phyloP scores from a whole-genome alignment of 1,140 invertebrate genomes.

The Manduca sexta region DNA sequence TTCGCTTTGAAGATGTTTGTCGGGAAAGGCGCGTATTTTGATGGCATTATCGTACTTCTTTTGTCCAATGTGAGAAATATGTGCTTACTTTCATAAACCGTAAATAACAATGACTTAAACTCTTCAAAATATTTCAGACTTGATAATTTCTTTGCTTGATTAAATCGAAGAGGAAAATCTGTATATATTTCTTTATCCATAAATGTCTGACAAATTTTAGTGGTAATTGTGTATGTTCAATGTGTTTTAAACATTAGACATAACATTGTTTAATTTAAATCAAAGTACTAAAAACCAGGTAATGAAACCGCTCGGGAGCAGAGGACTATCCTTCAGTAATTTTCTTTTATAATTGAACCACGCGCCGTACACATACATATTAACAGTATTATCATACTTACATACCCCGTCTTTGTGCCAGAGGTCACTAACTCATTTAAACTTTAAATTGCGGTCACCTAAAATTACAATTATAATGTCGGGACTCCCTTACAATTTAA shows the following conservation, averaged over 20 bases:
- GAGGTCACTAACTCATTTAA: constrained; percentile 23
- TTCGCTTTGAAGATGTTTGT: too few relatives aligned
- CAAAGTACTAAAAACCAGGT: not conserved
- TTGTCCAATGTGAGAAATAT: too few relatives aligned
- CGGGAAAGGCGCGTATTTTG: too few relatives aligned
- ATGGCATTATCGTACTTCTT: too few relatives aligned
- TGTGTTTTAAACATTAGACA: too few relatives aligned
- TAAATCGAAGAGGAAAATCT: not conserved
- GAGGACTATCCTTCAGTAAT: not conserved
- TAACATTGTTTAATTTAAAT: too few relatives aligned
- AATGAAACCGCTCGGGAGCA: not conserved
- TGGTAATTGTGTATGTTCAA: too few relatives aligned
- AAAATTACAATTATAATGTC: constrained; percentile 14
- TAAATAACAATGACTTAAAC: too few relatives aligned
- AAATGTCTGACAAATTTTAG: too few relatives aligned
- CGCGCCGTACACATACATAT: constrained; percentile 5
- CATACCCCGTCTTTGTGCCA: constrained; percentile 8
- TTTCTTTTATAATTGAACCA: not conserved
- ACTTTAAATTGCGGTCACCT: constrained; percentile 22
- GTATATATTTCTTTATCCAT: not conserved
- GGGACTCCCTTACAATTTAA: constrained; percentile 3
- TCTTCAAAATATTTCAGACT: not conserved
- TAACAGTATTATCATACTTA: constrained; percentile 14
- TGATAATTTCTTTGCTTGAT: too few relatives aligned
- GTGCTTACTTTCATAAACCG: too few relatives aligned